Conservation (phyloP, 2,113 vertebrate species). For the Antechinus flavipes region DNA sequence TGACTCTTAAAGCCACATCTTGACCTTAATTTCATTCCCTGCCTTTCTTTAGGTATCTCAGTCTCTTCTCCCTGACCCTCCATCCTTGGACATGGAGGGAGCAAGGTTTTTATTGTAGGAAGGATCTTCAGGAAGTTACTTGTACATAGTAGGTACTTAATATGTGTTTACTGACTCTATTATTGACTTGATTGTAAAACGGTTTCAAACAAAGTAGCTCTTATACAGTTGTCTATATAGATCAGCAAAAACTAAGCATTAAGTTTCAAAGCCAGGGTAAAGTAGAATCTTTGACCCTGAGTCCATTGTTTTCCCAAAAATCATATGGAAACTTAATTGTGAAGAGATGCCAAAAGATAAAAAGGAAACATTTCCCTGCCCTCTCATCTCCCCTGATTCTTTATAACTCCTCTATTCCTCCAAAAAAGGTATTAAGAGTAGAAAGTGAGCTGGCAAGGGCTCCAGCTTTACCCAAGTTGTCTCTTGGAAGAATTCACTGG, state of each 20-base stretch:
- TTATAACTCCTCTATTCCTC: neutral
- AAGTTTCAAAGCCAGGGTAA: neutral
- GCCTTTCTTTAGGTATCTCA: neutral
- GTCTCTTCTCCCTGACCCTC: neutral
- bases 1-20: neutral
- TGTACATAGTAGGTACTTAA: neutral
- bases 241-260: slow-evolving; percentile 44
- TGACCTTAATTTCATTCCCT: no score
- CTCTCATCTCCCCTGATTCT: neutral
- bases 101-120: neutral
- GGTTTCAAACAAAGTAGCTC: neutral
- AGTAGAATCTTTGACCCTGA: neutral
- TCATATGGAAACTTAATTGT: neutral
- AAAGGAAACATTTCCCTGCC: neutral
- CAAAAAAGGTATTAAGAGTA: neutral
- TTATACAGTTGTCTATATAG: slow-evolving; percentile 49
- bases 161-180: slow-evolving; percentile 50
- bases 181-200: neutral
- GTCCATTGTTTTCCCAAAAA: neutral
- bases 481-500: neutral
- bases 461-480: neutral
- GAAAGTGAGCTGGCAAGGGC: neutral
- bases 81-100: no score
- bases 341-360: neutral
- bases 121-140: neutral